Evolutionary conservation across 2,888 invertebrate species (phyloP).

Genomic region (Leucoptera coffeella): DNA sequence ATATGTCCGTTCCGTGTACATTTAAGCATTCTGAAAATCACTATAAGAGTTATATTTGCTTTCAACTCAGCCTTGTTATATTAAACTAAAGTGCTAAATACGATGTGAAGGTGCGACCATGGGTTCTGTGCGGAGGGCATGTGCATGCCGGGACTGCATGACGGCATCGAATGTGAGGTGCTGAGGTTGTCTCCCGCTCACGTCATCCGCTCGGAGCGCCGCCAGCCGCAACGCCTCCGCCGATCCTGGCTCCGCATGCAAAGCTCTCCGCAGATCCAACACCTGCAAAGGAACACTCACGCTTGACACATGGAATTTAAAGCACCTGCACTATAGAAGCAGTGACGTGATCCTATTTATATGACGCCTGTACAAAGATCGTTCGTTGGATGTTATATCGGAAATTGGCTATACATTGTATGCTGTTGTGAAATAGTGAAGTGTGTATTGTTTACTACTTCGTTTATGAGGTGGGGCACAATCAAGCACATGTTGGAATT

Average conservation of each 20-base stretch:
- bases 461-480: too few relatives aligned
- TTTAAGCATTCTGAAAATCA: too few relatives aligned
- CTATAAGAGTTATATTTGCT: too few relatives aligned
- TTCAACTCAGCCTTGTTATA: slow-evolving; percentile 3
- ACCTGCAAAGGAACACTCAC: slow-evolving; percentile 43
- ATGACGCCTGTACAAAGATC: too few relatives aligned
- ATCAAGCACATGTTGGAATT: too few relatives aligned
- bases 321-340: too few relatives aligned
- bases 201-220: slow-evolving; percentile 44
- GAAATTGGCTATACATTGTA: too few relatives aligned
- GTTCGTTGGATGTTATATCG: too few relatives aligned
- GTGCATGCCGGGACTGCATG: slow-evolving; percentile 37
- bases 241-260: slow-evolving; percentile 65
- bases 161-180: slow-evolving; percentile 51
- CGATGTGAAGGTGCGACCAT: slow-evolving; percentile 17
- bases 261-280: slow-evolving; percentile 73
- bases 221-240: slow-evolving; percentile 52
- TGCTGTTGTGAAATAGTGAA: too few relatives aligned
- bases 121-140: slow-evolving; percentile 44
- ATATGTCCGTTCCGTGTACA: too few relatives aligned
- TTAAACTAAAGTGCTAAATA: slow-evolving; percentile 13
- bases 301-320: not conserved
- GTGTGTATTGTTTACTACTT: too few relatives aligned
- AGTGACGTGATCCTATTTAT: too few relatives aligned
- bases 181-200: slow-evolving; percentile 42